A percentile compares a stretch with the other conserved stretches of the same genome.
Evolutionary conservation across 1,140 invertebrate genomes (phyloP).

Genomic region (Glossosoma conforme): DNA sequence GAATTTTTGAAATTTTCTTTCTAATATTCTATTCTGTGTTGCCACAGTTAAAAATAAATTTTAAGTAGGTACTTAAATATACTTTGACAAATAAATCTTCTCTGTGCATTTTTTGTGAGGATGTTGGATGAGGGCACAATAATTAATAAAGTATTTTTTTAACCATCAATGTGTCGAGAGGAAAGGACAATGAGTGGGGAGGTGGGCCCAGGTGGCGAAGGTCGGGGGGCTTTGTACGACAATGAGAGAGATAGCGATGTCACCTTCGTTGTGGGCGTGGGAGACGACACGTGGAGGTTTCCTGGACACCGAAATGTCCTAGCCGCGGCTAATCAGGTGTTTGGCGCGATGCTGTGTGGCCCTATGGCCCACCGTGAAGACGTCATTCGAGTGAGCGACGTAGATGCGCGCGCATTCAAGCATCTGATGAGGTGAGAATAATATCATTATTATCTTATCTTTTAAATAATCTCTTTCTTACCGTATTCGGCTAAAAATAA

Average conservation of each 20-base stretch:
- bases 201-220: constrained; percentile 55
- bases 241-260: constrained; percentile 61
- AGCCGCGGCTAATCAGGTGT: constrained; percentile 54
- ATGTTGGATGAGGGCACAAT: no score
- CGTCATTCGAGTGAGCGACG: constrained; percentile 50
- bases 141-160: no score
- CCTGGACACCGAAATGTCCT: constrained; percentile 63
- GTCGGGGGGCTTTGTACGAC: constrained; percentile 57
- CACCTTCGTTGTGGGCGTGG: constrained; percentile 59
- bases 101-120: no score
- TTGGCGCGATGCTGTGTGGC: constrained; percentile 58
- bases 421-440: constrained; percentile 50
- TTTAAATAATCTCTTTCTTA: neutral
- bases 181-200: constrained; percentile 52
- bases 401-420: constrained; percentile 65
- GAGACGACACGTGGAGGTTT: constrained; percentile 57
- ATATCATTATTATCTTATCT: neutral
- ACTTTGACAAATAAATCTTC: no score
- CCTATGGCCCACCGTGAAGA: constrained; percentile 38
- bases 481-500: no score
- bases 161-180: no score
- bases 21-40: no score
- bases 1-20: no score
- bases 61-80: no score
- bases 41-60: no score